phyloP scores from a whole-genome alignment of 2,113 vertebrate species.

The Propithecus coquereli region DNA sequence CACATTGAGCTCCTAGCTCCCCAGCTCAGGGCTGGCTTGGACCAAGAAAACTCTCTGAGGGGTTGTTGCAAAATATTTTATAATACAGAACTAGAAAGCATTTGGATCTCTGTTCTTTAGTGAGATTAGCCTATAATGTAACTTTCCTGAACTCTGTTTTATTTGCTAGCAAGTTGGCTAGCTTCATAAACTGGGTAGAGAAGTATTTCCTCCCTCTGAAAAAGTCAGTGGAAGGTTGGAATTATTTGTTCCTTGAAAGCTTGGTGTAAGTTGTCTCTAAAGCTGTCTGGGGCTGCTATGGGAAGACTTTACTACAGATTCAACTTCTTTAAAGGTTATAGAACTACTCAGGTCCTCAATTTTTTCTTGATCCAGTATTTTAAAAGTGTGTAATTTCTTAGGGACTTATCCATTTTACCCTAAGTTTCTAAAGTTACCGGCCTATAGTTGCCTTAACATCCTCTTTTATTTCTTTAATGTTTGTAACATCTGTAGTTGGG shows the following conservation, averaged over 20 bases:
- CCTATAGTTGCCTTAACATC: not conserved
- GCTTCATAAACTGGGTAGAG: not conserved
- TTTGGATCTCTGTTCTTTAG: not conserved
- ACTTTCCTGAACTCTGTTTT: not conserved
- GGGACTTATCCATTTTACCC: not conserved
- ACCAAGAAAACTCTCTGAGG: not conserved
- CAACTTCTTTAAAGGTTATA: not conserved
- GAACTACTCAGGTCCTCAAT: not conserved
- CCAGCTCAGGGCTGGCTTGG: not conserved
- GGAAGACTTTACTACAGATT: not conserved
- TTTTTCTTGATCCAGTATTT: not conserved
- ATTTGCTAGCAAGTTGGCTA: not conserved
- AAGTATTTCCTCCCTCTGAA: not conserved
- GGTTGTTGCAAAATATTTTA: not conserved
- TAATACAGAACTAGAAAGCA: not conserved
- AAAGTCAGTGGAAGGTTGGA: not conserved
- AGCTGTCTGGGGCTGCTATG: not conserved
- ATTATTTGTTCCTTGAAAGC: not conserved
- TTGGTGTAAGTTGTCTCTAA: slow-evolving; percentile 4
- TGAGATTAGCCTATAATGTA: not conserved
- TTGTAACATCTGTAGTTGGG: not conserved
- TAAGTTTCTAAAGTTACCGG: not conserved
- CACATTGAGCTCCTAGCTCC: not conserved
- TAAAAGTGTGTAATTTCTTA: not conserved
- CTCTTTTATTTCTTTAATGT: not conserved